Conservation (phyloP, 1,140 invertebrate species). For the Rhizoglyphus robini region DNA sequence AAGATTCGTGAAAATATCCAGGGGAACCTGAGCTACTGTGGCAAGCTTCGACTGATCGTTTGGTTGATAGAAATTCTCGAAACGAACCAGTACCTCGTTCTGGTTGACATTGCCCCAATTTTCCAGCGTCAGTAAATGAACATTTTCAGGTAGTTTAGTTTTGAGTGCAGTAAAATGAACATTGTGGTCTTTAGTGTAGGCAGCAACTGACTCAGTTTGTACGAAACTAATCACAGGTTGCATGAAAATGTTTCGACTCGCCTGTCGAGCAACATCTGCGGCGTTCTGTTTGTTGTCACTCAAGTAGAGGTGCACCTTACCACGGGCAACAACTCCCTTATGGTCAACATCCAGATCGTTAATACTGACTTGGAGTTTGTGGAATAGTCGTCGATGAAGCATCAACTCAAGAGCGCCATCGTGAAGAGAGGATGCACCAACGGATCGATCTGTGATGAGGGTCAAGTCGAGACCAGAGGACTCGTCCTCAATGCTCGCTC, state of each 20-base stretch:
- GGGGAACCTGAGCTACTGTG: not conserved
- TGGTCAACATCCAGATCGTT: slow-evolving; percentile 59
- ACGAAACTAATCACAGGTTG: slow-evolving; percentile 35
- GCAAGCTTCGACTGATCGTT: not conserved
- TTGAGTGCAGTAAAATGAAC: slow-evolving; percentile 32
- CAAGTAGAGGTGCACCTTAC: slow-evolving; percentile 43
- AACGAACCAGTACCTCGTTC: slow-evolving; percentile 51
- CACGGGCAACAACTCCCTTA: slow-evolving; percentile 61
- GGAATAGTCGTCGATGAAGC: slow-evolving; percentile 63
- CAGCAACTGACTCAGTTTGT: not conserved
- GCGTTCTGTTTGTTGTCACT: slow-evolving; percentile 29
- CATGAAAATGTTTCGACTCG: slow-evolving; percentile 36
- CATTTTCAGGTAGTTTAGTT: slow-evolving; percentile 58
- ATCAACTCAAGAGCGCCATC: slow-evolving; percentile 25
- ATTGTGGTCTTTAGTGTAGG: slow-evolving; percentile 29
- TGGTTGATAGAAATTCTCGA: slow-evolving; percentile 58
- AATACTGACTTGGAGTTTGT: slow-evolving; percentile 82
- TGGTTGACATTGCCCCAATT: slow-evolving; percentile 47
- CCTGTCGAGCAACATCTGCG: slow-evolving; percentile 33
- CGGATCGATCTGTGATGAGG: slow-evolving; percentile 61
- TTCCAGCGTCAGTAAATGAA: slow-evolving; percentile 73
- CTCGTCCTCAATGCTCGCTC: slow-evolving; percentile 28
- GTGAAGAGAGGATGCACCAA: slow-evolving; percentile 63
- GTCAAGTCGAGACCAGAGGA: slow-evolving; percentile 31
- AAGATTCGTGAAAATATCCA: not conserved